Evolutionary conservation across 2,113 vertebrate genomes (phyloP).

Genomic region (Aplodontia rufa): DNA sequence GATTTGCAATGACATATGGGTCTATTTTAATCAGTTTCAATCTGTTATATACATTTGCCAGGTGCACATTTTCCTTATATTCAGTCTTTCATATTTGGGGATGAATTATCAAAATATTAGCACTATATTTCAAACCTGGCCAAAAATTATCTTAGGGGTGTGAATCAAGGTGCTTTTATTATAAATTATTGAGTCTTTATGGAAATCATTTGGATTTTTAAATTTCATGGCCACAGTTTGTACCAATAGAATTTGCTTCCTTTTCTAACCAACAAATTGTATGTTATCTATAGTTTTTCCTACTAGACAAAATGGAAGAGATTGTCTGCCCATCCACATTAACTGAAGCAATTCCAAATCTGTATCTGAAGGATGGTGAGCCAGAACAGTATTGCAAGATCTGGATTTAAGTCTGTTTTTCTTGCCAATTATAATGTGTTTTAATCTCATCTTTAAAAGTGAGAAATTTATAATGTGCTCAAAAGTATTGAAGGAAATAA

Average conservation of each 20-base stretch:
- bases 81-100: background rate
- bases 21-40: background rate
- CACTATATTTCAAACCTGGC: background rate
- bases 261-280: background rate
- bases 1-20: background rate
- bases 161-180: background rate
- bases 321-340: background rate
- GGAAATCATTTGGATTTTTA: background rate
- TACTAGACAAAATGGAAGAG: background rate
- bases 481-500: background rate
- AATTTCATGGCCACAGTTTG: background rate
- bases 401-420: background rate
- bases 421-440: background rate
- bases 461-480: background rate
- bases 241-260: background rate
- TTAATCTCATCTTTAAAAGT: background rate
- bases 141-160: background rate
- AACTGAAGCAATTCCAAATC: background rate
- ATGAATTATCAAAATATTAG: background rate
- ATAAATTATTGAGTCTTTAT: background rate
- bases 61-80: background rate
- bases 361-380: background rate
- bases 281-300: too few relatives aligned
- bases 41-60: background rate
- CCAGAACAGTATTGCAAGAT: background rate